Evolutionary conservation across 2,888 invertebrate species (phyloP).

Genomic region (Cabera pusaria): DNA sequence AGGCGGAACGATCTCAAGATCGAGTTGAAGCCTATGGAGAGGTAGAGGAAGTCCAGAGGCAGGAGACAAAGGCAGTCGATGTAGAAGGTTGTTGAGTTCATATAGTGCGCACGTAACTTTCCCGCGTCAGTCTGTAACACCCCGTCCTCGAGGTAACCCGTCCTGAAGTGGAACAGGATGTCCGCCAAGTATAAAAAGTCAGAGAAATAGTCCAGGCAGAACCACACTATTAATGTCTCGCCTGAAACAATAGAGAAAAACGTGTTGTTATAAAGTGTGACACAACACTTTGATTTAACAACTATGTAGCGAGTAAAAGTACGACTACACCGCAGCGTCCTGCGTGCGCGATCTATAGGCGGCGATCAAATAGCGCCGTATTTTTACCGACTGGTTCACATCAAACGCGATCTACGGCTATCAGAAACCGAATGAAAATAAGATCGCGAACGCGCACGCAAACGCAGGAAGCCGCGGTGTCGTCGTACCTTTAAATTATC

Average conservation of each 20-base stretch:
- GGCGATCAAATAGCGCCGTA: too few relatives aligned
- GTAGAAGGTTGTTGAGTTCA: conserved; percentile 98
- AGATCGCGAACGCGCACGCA: too few relatives aligned
- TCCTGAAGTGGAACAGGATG: conserved; percentile 98
- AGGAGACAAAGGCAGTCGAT: conserved; percentile 98
- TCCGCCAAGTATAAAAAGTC: conserved; percentile 98
- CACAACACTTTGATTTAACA: too few relatives aligned
- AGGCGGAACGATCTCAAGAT: conserved; percentile 97
- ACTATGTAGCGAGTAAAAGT: too few relatives aligned
- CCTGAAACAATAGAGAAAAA: conserved; percentile 82
- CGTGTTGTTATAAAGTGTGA: too few relatives aligned
- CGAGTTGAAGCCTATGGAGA: conserved; percentile 98
- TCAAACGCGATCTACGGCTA: too few relatives aligned
- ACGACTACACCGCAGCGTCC: too few relatives aligned
- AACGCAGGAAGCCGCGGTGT: too few relatives aligned
- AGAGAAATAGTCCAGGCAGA: conserved; percentile 97
- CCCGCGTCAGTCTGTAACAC: conserved; percentile 97
- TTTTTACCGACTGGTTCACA: too few relatives aligned
- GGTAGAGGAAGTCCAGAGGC: conserved; percentile 98
- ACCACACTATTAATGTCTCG: conserved; percentile 96
- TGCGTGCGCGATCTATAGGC: too few relatives aligned
- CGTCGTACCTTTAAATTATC: too few relatives aligned
- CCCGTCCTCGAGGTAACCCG: conserved; percentile 98
- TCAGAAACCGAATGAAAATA: too few relatives aligned
- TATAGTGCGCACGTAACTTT: conserved; percentile 97